Conservation (phyloP, 1,140 invertebrate genomes). For the Condylostylus longicornis region DNA sequence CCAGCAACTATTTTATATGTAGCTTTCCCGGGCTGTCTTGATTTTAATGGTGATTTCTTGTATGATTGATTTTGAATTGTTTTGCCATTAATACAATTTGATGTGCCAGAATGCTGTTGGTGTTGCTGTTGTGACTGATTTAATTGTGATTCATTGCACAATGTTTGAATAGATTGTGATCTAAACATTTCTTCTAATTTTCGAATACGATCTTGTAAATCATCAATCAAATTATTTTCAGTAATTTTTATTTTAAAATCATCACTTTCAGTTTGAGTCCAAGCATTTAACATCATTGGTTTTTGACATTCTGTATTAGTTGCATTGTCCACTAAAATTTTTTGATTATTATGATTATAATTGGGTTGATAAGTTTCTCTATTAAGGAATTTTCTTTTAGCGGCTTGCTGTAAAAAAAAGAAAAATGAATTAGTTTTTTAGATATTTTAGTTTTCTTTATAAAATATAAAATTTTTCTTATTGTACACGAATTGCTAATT, state of each 20-base stretch:
- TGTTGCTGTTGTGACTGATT: constrained; percentile 2
- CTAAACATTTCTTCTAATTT: constrained; percentile 19
- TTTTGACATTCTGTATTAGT: constrained; percentile 2
- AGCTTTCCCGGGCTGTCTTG: constrained; percentile 9
- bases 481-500: too few relatives aligned
- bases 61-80: constrained; percentile 18
- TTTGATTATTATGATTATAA: too few relatives aligned
- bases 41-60: constrained; percentile 3
- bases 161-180: constrained; percentile 13
- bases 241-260: constrained; percentile 16
- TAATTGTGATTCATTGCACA: not conserved
- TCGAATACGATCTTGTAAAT: constrained; percentile 19
- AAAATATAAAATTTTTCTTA: too few relatives aligned
- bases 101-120: too few relatives aligned
- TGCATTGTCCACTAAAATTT: too few relatives aligned
- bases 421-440: too few relatives aligned
- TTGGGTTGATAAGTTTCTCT: too few relatives aligned
- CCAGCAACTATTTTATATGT: constrained; percentile 24
- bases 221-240: constrained; percentile 1
- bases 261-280: constrained; percentile 19
- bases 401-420: too few relatives aligned
- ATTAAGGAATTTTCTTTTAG: too few relatives aligned
- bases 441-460: too few relatives aligned
- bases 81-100: too few relatives aligned
- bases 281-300: constrained; percentile 18